Base-by-base conservation (phyloP, 1,140 invertebrate species). In the Drosophila bipectinata region DNA sequence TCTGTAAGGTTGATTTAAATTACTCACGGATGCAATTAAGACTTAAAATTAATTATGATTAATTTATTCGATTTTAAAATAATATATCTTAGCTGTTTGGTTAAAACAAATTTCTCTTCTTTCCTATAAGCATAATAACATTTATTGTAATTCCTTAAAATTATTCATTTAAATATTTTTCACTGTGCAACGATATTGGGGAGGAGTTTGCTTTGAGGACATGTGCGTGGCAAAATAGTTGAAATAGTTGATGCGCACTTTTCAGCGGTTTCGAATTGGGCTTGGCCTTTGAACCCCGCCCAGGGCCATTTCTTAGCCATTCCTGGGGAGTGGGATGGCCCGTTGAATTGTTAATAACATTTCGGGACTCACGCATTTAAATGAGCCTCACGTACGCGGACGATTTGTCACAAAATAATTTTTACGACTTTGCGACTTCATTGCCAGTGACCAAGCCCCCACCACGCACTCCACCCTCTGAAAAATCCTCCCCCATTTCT, bases 341-440 rank as follows among this genome's bases (percentile, higher is more conserved):
- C 62, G 69, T 78, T 87, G 79, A 88, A 88, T 87, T 87, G 75
- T 82, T 85, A 85, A 90, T 90, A 90, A 77, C 74, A 76, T 80
- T 83, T 87, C 54, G 77, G 80, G 72, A 73, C 56, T 75, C 72
- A 71, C 82, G 83, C 87, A 91, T 91, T 91, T 91, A 91, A 91
- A 91, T 91, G 90, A 81, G 83, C 60, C 80, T 79, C 90, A 91
- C 90, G 90, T 91, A 91, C 76, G 76, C 72, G 67, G 83, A 90
- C 90, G 83, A 91, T 91, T 91, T 91, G 90, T 91, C 90, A 91
- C 90, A 91, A 91, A 91, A 91, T 91, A 91, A 91, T 91, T 90
- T 91, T 91, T 91, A 91, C 85, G 90, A 91, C 90, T 91, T 91
- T 83, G 90, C 85, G 84, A 89, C 84, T 88, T 74, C 76, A 88